phyloP scores from a whole-genome alignment of 2,113 vertebrate species.

The Bostrychus sinensis region DNA sequence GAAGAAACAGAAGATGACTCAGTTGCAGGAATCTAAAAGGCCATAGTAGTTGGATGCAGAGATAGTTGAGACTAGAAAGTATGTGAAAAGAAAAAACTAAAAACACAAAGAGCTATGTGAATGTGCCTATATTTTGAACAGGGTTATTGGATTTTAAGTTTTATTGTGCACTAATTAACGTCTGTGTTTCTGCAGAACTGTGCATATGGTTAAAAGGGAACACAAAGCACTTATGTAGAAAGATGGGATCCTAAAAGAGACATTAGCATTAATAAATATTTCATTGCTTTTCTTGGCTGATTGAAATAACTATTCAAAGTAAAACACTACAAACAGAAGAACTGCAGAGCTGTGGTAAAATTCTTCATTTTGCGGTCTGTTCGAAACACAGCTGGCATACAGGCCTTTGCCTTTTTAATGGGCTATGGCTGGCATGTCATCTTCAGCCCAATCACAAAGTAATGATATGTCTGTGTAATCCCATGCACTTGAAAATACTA shows the following conservation, averaged over 20 bases:
- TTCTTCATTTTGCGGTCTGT: too few relatives aligned
- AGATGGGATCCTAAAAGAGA: conserved; percentile 40
- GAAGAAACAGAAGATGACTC: conserved; percentile 64
- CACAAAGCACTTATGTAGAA: conserved; percentile 29
- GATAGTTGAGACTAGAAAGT: conserved; percentile 17
- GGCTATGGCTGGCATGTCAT: too few relatives aligned
- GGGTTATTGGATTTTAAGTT: conserved; percentile 4
- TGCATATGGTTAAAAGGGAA: neutral
- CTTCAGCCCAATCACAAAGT: too few relatives aligned
- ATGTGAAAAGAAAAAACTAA: conserved; percentile 30
- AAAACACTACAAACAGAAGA: conserved; percentile 29
- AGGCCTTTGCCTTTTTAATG: too few relatives aligned
- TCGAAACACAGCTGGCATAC: too few relatives aligned
- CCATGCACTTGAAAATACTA: too few relatives aligned
- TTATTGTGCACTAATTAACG: neutral
- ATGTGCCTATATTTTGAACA: conserved; percentile 8
- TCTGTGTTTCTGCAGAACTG: conserved; percentile 7
- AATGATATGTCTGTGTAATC: too few relatives aligned
- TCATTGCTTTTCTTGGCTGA: conserved; percentile 41
- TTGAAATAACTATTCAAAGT: conserved; percentile 19
- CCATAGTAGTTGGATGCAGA: conserved; percentile 52
- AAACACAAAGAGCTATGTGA: conserved; percentile 43
- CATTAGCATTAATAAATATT: conserved; percentile 55
- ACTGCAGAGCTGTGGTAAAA: conserved; percentile 5
- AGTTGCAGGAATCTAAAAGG: conserved; percentile 70